Base-by-base conservation (phyloP, 2,888 invertebrate genomes). In the Neoascia interrupta region DNA sequence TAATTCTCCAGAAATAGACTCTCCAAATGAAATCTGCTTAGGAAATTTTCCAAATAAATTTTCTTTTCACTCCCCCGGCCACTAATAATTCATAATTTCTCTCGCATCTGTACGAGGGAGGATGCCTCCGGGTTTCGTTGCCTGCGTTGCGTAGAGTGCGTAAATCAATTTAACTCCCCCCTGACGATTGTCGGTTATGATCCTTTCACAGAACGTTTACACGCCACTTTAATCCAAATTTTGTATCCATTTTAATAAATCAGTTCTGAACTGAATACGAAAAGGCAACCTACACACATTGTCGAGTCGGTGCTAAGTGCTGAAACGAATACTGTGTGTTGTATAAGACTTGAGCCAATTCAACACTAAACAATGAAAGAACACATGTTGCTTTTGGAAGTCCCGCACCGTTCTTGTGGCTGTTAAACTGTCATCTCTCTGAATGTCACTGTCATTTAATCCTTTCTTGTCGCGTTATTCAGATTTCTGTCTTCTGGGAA, bases 341-440 rank as follows among this genome's bases (percentile, higher is more conserved):
- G n/a, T n/a, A n/a, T n/a, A n/a, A n/a, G n/a, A n/a, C n/a, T n/a
- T n/a, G n/a, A n/a, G n/a, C n/a, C n/a, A n/a, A n/a, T n/a, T n/a
- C n/a, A n/a, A n/a, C n/a, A n/a, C n/a, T n/a, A n/a, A n/a, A n/a
- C n/a, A n/a, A n/a, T n/a, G n/a, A n/a, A n/a, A n/a, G n/a, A n/a
- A n/a, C n/a, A n/a, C n/a, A n/a, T n/a, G n/a, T n/a, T n/a, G n/a
- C n/a, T n/a, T n/a, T n/a, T n/a, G n/a, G n/a, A n/a, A n/a, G n/a
- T n/a, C n/a, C n/a, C n/a, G n/a, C n/a, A n/a, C n/a, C n/a, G n/a
- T n/a, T n/a, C n/a, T 26, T 26, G 26, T 1, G 41, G 26, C 56
- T 66, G 79, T 79, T 73, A 73, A 79, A 79, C 73, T 79, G 73
- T 79, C 79, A 73, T 56, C 61, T n/a, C n/a, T n/a, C n/a, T 56